phyloP scores from a whole-genome alignment of 2,888 invertebrate genomes.

The Oxycera nigricornis region DNA sequence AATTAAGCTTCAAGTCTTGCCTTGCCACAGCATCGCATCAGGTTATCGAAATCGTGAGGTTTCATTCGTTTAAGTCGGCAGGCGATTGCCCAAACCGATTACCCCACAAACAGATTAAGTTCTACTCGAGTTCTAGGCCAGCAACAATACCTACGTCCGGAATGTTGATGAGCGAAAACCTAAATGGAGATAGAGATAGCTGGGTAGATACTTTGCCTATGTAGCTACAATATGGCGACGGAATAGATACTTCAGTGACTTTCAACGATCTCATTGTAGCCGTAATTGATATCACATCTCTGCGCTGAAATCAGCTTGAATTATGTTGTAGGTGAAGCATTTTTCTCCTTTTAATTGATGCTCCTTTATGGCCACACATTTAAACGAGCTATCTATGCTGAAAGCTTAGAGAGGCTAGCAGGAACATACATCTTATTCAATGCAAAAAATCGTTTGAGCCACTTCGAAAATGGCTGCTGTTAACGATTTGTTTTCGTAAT shows the following conservation, averaged over 20 bases:
- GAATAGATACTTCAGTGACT: constrained; percentile 20
- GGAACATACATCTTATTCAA: background rate
- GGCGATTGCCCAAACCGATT: constrained; percentile 23
- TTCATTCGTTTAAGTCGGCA: background rate
- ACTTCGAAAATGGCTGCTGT: too few species aligned
- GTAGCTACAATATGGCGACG: background rate
- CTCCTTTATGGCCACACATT: background rate
- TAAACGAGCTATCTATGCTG: background rate
- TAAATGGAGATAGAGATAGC: background rate
- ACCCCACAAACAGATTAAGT: constrained; percentile 27
- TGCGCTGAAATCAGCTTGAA: background rate
- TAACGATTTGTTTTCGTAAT: too few species aligned
- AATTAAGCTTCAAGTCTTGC: constrained; percentile 7
- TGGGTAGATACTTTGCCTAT: background rate
- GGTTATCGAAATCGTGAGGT: constrained; percentile 34
- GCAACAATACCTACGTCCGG: background rate
- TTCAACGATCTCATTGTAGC: constrained; percentile 3
- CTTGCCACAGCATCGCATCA: too few species aligned
- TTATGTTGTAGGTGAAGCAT: constrained; percentile 32
- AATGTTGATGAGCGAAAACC: constrained; percentile 22
- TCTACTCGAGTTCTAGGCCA: constrained; percentile 3
- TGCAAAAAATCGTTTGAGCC: too few species aligned
- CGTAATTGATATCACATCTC: constrained; percentile 24
- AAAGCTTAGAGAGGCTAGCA: background rate
- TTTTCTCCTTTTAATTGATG: constrained; percentile 25